These are phyloP conservation scores for Drosophila mimica DNA, from an alignment of 2,888 invertebrate species.

Conservation along the genomic window DNA sequence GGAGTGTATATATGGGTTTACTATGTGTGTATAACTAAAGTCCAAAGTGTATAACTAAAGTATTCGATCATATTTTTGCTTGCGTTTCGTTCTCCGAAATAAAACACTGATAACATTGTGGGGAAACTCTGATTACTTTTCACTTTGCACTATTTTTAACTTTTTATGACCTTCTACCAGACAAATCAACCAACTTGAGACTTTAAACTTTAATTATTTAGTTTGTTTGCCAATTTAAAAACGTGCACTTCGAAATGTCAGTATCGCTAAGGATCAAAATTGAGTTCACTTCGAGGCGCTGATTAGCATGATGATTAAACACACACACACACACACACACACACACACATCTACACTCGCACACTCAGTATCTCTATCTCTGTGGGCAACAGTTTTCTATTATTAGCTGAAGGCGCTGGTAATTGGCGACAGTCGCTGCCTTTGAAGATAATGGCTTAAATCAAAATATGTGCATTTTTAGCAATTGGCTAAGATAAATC, in stretches of 20 bases:
- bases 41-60: not conserved
- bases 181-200: slow-evolving; percentile 12
- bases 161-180: too few species aligned
- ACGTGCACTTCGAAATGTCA: slow-evolving; percentile 8
- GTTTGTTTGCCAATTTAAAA: slow-evolving; percentile 30
- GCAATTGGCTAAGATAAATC: not conserved
- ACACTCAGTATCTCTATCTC: not conserved
- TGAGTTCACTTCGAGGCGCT: slow-evolving; percentile 33
- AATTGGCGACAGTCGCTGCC: slow-evolving; percentile 17
- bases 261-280: slow-evolving; percentile 50
- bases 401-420: slow-evolving; percentile 13
- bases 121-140: not conserved
- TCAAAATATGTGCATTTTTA: not conserved
- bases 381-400: not conserved
- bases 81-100: not conserved
- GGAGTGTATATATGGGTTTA: not conserved
- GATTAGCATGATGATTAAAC: slow-evolving; percentile 40
- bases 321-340: not conserved
- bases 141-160: not conserved
- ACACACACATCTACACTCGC: not conserved
- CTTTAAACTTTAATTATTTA: slow-evolving; percentile 20
- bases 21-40: not conserved
- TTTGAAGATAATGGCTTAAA: not conserved
- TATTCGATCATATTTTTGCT: not conserved
- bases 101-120: not conserved